A percentile compares a stretch with the other conserved stretches of the same genome.
phyloP scores from a whole-genome alignment of 2,797 vertebrate genomes.

The Podargus strigoides region DNA sequence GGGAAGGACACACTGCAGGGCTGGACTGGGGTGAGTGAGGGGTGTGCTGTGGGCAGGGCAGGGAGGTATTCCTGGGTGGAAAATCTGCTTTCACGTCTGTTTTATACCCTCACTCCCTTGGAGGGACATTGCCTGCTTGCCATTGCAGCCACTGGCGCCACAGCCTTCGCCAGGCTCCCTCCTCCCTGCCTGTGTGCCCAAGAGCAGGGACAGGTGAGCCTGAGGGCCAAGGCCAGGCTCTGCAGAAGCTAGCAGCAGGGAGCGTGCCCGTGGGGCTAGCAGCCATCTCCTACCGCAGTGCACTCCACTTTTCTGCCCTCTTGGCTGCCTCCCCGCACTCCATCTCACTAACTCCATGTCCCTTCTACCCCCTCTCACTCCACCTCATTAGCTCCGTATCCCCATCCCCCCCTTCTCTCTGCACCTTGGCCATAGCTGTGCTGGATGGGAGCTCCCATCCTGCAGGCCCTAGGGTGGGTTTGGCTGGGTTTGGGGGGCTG shows the following conservation, averaged over 20 bases:
- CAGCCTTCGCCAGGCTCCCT: background rate
- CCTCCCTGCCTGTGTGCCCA: background rate
- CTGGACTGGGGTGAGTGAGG: background rate
- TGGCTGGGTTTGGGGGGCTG: background rate
- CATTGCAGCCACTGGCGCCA: background rate
- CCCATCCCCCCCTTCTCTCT: background rate
- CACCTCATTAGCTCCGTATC: background rate
- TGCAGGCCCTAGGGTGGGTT: background rate
- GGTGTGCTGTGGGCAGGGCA: background rate
- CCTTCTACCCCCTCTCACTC: background rate
- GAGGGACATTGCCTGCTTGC: background rate
- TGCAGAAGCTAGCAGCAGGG: background rate
- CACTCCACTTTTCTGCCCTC: background rate
- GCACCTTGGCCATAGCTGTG: background rate
- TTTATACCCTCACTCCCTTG: background rate
- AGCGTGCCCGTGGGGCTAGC: accelerated
- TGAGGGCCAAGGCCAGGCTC: background rate
- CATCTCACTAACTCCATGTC: background rate
- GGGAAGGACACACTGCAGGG: background rate
- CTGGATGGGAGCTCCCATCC: background rate
- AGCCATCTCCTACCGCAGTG: background rate
- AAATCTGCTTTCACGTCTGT: background rate
- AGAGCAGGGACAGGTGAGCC: background rate
- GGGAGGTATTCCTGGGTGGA: background rate
- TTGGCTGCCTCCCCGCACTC: background rate